Evolutionary conservation across 2,113 vertebrate species (phyloP), one percentile per base, ranked within the genome.

Genomic region (Nanorana parkeri): DNA sequence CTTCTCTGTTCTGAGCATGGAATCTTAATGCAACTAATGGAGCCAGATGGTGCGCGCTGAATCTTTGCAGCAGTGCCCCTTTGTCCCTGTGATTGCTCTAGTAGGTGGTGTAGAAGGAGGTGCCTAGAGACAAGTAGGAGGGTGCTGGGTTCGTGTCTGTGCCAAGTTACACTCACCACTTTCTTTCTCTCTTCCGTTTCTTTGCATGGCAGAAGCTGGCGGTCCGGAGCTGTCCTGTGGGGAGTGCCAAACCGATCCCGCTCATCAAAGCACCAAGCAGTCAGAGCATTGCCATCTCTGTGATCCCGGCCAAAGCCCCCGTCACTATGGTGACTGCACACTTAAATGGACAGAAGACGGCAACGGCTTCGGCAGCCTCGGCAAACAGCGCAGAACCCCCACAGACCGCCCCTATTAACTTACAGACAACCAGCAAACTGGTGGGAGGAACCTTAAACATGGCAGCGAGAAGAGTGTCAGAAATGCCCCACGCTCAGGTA

Each of bases 321-420:
- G 90, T 93, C 86, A 92, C 94, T 88, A 95, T 95, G 95, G 95
- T 95, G 88, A 94, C 95, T 0, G 92, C 95, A 84, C 93, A 93
- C 88, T 89, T 95, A 78, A 94, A 92, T 54, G 94, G 95, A 83
- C 93, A 94, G 86, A 94, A 90, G 89, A 89, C 85, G 81, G 84
- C 85, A 65, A 87, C 89, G 84, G 87, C 89, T 4, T 88, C 85
- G 79, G 86, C 83, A 55, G 61, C 80, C 7, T 58, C 69, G 28
- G 61, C 52, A 17, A 76, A 26, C 54, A 88, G 88, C 74, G 87
- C 87, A 5, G 92, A 94, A 84, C 87, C 87, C 29, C 91, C 91
- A 36, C 95, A 92, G 87, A 91, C 88, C 73, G 89, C 91, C 54
- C 93, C 95, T 84, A 89, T 93, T 89, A 93, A 94, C 91, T 92